Conservation (phyloP, 2,113 vertebrate genomes). For the pig (Sus scrofa) region DNA sequence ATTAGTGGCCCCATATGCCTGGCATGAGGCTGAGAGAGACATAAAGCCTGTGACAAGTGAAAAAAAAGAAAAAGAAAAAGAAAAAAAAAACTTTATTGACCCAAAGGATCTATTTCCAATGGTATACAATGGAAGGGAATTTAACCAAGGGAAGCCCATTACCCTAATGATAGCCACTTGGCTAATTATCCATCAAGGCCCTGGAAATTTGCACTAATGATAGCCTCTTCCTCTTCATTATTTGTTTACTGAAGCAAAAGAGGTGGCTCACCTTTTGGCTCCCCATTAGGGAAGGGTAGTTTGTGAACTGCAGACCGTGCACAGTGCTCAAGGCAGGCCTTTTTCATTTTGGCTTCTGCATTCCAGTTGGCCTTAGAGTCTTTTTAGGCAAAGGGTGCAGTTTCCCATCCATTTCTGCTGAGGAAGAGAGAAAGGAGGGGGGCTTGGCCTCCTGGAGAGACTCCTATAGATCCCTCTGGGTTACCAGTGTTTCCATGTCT, state of each 20-base stretch:
- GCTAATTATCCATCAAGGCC: conserved; percentile 38
- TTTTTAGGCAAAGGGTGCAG: conserved; percentile 6
- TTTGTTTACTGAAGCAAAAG: conserved; percentile 46
- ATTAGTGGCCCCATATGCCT: too few species aligned
- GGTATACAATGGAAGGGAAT: conserved; percentile 14
- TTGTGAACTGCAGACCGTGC: background rate
- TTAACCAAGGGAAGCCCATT: conserved; percentile 65
- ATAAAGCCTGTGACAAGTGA: too few species aligned
- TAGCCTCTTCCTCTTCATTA: conserved; percentile 27
- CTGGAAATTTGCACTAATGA: background rate
- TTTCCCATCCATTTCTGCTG: background rate
- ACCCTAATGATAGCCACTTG: conserved; percentile 60
- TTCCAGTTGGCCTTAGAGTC: conserved; percentile 21
- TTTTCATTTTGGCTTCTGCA: conserved; percentile 37
- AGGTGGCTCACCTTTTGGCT: conserved; percentile 41
- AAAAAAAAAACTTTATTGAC: conserved; percentile 50
- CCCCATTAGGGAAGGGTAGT: background rate
- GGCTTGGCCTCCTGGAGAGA: background rate
- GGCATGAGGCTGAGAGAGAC: too few species aligned
- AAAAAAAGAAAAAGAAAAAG: too few species aligned
- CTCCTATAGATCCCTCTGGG: background rate
- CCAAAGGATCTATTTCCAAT: conserved; percentile 40
- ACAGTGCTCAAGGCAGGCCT: background rate
- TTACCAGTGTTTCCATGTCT: background rate
- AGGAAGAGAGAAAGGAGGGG: background rate